phyloP scores from a whole-genome alignment of 2,888 invertebrate species.

The Sinodicranocentrus sp. region DNA sequence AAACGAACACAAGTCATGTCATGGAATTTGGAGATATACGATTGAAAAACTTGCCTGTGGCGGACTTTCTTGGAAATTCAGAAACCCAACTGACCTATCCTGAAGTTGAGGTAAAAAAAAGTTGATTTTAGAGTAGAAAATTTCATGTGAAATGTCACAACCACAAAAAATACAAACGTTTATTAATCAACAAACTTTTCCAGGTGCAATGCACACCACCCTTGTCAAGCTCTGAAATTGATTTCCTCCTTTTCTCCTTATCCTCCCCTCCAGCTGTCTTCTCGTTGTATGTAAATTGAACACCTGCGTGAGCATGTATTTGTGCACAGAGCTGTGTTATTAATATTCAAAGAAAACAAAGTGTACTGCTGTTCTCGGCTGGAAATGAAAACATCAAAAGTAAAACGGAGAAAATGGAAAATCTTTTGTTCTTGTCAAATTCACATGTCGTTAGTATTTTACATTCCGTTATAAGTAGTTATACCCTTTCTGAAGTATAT shows the following conservation, averaged over 20 bases:
- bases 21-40: slow-evolving; percentile 81
- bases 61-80: slow-evolving; percentile 77
- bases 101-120: slow-evolving; percentile 63
- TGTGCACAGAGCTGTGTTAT: not conserved
- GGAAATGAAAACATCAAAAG: slow-evolving; percentile 40
- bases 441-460: slow-evolving; percentile 30
- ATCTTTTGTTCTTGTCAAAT: slow-evolving; percentile 52
- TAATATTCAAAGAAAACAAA: slow-evolving; percentile 9
- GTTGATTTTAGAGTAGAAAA: too few relatives aligned
- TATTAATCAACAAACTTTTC: too few relatives aligned
- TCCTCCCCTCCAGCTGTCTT: not conserved
- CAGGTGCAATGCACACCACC: too few relatives aligned
- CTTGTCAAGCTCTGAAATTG: not conserved
- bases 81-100: slow-evolving; percentile 56
- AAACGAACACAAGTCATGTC: slow-evolving; percentile 82
- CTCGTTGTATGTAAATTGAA: not conserved
- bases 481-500: not conserved
- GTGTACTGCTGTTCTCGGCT: not conserved
- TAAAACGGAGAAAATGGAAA: slow-evolving; percentile 14
- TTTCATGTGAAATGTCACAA: not conserved
- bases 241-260: not conserved
- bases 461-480: not conserved
- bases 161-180: slow-evolving; percentile 5
- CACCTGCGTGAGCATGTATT: slow-evolving; percentile 9
- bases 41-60: slow-evolving; percentile 77